Percentiles rank a stretch among this genome's conserved stretches.
Conservation (phyloP, 2,797 vertebrate species). For the Sebastes kiyomatsui region DNA sequence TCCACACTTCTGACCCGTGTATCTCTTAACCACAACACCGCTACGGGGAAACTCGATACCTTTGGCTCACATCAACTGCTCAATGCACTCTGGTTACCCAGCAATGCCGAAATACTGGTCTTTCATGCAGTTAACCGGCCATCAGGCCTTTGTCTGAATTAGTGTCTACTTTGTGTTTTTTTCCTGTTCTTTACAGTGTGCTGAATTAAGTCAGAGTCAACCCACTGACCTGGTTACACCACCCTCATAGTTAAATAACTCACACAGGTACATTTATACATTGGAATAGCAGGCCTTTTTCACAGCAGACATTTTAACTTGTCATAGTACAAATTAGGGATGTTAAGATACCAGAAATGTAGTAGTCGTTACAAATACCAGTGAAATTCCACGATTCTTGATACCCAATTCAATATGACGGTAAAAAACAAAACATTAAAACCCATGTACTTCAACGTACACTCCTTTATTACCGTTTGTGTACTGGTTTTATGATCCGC, state of each 20-base stretch:
- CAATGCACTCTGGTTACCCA: conserved; percentile 24
- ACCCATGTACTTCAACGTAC: not conserved
- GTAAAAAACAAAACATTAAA: not conserved
- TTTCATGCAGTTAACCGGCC: conserved; percentile 8
- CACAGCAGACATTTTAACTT: not conserved
- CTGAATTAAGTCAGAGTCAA: conserved; percentile 22
- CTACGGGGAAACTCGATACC: conserved; percentile 34
- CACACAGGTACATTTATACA: not conserved
- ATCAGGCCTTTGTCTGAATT: conserved; percentile 17
- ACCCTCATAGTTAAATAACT: not conserved
- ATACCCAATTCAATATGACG: not conserved
- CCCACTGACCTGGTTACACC: conserved; percentile 9
- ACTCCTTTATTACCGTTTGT: not conserved
- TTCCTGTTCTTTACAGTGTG: not conserved
- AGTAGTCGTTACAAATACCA: not conserved
- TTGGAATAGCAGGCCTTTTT: not conserved
- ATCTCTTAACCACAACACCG: conserved; percentile 19
- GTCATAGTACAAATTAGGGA: not conserved
- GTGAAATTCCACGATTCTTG: not conserved
- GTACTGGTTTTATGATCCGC: not conserved
- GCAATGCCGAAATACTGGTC: conserved; percentile 48
- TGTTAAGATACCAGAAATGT: not conserved
- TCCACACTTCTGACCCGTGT: conserved; percentile 14
- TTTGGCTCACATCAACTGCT: conserved; percentile 34
- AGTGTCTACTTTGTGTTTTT: not conserved